phyloP scores from a whole-genome alignment of 2,113 vertebrate species.

The Scopus umbretta region DNA sequence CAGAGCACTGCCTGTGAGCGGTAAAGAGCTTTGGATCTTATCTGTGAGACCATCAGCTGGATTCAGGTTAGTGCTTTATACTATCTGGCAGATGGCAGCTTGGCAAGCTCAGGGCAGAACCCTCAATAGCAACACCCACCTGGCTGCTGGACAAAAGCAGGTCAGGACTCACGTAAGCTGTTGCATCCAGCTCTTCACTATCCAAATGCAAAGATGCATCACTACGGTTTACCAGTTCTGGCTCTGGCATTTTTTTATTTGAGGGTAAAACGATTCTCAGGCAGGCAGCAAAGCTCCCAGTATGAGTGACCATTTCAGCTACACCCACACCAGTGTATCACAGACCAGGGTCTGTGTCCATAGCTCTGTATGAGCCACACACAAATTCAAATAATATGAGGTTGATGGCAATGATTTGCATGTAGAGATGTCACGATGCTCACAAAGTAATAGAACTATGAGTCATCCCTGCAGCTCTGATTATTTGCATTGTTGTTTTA shows the following conservation, averaged over 20 bases:
- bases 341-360: rapidly evolving
- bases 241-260: neutral
- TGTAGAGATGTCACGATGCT: neutral
- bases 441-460: neutral
- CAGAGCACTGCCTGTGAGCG: neutral
- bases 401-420: neutral
- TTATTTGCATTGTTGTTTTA: neutral
- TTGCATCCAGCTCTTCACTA: neutral
- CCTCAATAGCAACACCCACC: neutral
- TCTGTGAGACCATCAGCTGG: neutral
- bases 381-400: rapidly evolving
- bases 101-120: neutral
- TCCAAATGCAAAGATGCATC: neutral
- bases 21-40: constrained; percentile 22
- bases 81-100: neutral
- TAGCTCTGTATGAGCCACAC: neutral
- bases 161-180: neutral
- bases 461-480: neutral
- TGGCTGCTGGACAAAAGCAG: neutral
- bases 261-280: neutral
- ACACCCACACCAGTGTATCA: neutral
- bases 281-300: rapidly evolving
- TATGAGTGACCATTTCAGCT: neutral
- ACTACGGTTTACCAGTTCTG: neutral
- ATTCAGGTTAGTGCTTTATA: neutral